phyloP scores from a whole-genome alignment of 2,113 vertebrate species.

The Grantiella picta region DNA sequence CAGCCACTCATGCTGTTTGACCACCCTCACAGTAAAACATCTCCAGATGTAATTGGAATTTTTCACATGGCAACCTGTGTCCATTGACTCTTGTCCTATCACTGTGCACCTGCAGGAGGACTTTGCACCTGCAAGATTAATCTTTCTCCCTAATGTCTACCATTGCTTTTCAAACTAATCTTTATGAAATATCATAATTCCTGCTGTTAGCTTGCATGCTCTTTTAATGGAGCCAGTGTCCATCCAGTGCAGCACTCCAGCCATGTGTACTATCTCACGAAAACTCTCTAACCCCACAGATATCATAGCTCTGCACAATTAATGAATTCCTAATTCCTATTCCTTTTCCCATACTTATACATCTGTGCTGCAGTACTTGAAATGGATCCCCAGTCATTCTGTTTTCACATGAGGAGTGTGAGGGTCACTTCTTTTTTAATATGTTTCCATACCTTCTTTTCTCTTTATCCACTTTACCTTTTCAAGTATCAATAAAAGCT shows the following conservation, averaged over 20 bases:
- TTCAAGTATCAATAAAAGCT: background rate
- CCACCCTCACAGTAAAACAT: background rate
- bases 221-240: background rate
- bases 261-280: background rate
- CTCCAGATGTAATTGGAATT: background rate
- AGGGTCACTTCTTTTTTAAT: background rate
- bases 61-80: background rate
- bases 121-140: background rate
- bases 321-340: background rate
- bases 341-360: background rate
- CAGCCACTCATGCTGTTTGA: background rate
- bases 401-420: background rate
- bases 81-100: background rate
- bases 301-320: background rate
- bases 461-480: background rate
- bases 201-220: background rate
- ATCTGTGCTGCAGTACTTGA: background rate
- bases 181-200: background rate
- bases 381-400: rapidly evolving
- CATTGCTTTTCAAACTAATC: background rate
- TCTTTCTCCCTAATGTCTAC: background rate
- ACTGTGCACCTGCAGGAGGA: background rate
- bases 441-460: background rate
- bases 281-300: background rate
- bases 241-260: background rate